These are phyloP conservation scores for Allygus modestus DNA, from an alignment of 2,888 invertebrate species.

Conservation along the genomic window DNA sequence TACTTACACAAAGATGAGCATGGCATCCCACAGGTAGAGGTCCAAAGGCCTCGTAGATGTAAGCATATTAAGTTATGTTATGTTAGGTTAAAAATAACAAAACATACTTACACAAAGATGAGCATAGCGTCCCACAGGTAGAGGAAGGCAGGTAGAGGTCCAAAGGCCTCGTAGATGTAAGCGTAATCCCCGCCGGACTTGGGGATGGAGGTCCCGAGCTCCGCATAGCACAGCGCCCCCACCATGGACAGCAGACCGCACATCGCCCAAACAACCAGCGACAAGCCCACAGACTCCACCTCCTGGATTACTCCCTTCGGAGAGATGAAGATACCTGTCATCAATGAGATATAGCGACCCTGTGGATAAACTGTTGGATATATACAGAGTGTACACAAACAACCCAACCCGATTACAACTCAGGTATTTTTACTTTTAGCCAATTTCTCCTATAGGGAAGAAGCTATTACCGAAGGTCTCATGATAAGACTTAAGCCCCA, in stretches of 20 bases:
- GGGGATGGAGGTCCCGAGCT: conserved; percentile 92
- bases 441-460: too few species aligned
- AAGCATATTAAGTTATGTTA: too few species aligned
- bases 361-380: too few species aligned
- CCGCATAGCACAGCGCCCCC: conserved; percentile 98
- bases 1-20: conserved; percentile 96
- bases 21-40: conserved; percentile 97
- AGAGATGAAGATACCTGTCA: conserved; percentile 93
- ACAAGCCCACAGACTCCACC: conserved; percentile 93
- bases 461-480: too few species aligned
- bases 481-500: too few species aligned
- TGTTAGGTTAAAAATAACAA: too few species aligned
- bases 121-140: conserved; percentile 98
- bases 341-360: too few species aligned
- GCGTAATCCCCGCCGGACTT: conserved; percentile 98
- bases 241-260: conserved; percentile 94
- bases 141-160: conserved; percentile 93
- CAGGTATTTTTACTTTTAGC: too few species aligned
- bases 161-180: conserved; percentile 95
- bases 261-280: conserved; percentile 90
- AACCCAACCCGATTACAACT: too few species aligned
- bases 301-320: conserved; percentile 95
- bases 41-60: conserved; percentile 95
- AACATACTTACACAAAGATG: conserved; percentile 95
- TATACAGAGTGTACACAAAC: too few species aligned